Percentiles rank a stretch among this genome's conserved stretches.
Evolutionary conservation across 2,888 invertebrate species (phyloP).

Genomic region (Callosobruchus maculatus): DNA sequence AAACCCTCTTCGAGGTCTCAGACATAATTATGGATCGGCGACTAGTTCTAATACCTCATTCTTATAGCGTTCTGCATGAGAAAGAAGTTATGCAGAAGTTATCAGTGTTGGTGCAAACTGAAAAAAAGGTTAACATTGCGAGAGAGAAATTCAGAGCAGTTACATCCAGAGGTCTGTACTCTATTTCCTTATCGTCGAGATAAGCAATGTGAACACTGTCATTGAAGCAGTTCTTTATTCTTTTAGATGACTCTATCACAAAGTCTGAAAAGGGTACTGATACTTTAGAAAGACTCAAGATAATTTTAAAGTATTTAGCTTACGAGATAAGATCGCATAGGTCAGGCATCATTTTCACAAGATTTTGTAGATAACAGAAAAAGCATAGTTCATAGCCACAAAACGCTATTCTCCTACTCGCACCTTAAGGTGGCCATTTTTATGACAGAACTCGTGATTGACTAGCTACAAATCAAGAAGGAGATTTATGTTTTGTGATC

Average conservation of each 20-base stretch:
- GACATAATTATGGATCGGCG: no score
- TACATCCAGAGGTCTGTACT: constrained; percentile 88
- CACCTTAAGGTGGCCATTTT: no score
- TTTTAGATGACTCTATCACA: constrained; percentile 91
- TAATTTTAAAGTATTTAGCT: constrained; percentile 85
- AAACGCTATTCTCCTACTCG: no score
- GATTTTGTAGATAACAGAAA: no score
- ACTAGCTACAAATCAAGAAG: no score
- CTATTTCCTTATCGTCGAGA: constrained; percentile 94
- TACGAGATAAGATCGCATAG: constrained; percentile 63
- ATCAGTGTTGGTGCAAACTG: constrained; percentile 87
- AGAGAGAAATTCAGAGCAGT: constrained; percentile 95
- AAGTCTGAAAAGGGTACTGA: constrained; percentile 82
- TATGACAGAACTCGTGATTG: no score
- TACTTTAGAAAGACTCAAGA: constrained; percentile 82
- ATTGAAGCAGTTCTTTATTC: constrained; percentile 86
- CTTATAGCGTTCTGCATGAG: no score
- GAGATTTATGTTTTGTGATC: no score
- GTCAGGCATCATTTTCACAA: no score
- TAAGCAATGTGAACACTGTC: constrained; percentile 95
- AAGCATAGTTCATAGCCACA: no score
- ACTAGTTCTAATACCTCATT: no score
- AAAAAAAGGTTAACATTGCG: constrained; percentile 89
- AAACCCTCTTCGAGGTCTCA: no score
- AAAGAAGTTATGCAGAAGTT: constrained; percentile 94